These are phyloP conservation scores for Rhyacophila evoluta DNA, from an alignment of 2,888 invertebrate genomes.

Conservation along the genomic window DNA sequence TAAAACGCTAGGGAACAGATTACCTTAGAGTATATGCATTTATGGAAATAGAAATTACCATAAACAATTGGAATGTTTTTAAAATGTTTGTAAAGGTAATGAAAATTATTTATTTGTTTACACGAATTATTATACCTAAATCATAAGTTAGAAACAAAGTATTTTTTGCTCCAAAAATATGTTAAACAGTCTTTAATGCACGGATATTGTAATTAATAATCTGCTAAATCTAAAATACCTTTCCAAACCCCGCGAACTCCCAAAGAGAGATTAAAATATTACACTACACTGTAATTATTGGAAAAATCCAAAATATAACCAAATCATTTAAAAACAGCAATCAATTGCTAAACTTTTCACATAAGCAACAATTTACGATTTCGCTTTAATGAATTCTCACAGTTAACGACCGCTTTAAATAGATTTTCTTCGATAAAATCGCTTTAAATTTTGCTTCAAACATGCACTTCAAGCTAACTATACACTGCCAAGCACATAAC, in stretches of 20 bases:
- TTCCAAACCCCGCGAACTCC: neutral
- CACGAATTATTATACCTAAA: too few species aligned
- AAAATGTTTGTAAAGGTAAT: too few species aligned
- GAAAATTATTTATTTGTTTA: too few species aligned
- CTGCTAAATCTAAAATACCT: neutral
- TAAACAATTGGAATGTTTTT: too few species aligned
- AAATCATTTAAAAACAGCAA: neutral
- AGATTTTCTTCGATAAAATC: neutral
- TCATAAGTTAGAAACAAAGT: too few species aligned
- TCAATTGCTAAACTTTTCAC: neutral
- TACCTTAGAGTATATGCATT: too few species aligned
- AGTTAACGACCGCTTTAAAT: neutral
- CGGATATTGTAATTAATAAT: too few species aligned
- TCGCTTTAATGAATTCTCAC: neutral
- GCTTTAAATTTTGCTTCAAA: neutral
- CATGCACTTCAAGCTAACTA: neutral
- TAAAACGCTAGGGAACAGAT: too few species aligned
- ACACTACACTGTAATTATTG: conserved; percentile 4
- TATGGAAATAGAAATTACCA: too few species aligned
- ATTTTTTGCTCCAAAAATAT: too few species aligned
- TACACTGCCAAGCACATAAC: neutral
- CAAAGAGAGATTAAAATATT: neutral
- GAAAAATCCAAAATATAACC: neutral
- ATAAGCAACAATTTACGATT: neutral
- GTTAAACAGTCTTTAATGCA: too few species aligned